Evolutionary conservation across 2,113 vertebrate species (phyloP).

Genomic region (Butorides virescens): DNA sequence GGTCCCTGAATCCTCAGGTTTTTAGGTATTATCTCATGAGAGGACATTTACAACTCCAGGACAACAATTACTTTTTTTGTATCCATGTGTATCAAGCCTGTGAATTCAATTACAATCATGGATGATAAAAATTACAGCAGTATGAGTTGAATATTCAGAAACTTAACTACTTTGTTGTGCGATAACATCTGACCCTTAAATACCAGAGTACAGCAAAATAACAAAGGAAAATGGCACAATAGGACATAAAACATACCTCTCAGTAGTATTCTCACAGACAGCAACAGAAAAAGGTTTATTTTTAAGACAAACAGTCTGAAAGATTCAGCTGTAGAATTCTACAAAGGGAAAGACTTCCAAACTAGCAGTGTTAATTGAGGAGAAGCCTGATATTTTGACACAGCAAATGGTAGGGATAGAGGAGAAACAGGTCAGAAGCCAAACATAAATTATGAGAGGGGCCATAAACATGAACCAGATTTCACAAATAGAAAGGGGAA

Average conservation of each 20-base stretch:
- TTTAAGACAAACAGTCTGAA: neutral
- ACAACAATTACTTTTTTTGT: neutral
- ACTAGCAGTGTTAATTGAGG: neutral
- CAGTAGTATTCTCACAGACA: neutral
- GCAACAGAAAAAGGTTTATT: neutral
- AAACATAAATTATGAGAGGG: slow-evolving; percentile 50
- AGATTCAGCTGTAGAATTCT: neutral
- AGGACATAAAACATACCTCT: neutral
- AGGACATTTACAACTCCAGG: neutral
- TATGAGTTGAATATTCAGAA: neutral
- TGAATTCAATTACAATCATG: neutral
- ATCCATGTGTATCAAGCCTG: neutral
- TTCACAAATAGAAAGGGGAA: slow-evolving; percentile 57
- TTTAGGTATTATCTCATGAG: neutral
- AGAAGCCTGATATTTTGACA: slow-evolving; percentile 39
- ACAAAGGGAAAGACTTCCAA: neutral
- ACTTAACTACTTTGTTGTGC: neutral
- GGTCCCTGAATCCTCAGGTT: neutral
- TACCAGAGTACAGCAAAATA: neutral
- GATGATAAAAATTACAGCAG: neutral
- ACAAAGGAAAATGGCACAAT: neutral
- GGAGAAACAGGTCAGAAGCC: slow-evolving; percentile 50
- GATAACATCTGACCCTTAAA: neutral
- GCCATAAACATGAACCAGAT: slow-evolving; percentile 52
- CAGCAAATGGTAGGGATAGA: slow-evolving; percentile 4